Conservation (phyloP, 2,113 vertebrate species). For the Trematomus loennbergii region DNA sequence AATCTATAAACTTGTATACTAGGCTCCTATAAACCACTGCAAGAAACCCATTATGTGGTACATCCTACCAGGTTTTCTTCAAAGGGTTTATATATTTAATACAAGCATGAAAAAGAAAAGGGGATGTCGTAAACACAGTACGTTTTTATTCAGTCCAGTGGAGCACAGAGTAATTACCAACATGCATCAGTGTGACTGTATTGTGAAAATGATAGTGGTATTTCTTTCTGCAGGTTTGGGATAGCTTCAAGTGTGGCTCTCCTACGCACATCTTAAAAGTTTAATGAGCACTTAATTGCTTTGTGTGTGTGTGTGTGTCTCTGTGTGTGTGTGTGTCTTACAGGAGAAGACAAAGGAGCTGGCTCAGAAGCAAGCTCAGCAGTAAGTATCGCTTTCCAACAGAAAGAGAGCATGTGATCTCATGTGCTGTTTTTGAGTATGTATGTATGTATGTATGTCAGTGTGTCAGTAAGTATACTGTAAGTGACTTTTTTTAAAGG, state of each 20-base stretch:
- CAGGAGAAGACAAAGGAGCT: constrained; percentile 97
- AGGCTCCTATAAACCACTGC: background rate
- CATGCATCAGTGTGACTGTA: constrained; percentile 3
- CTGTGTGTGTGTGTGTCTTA: constrained; percentile 50
- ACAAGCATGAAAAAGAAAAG: background rate
- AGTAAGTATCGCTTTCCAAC: constrained; percentile 88
- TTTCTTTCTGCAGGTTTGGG: constrained; percentile 47
- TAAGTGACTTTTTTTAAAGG: no score
- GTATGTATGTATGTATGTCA: constrained; percentile 19
- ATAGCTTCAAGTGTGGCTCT: constrained; percentile 38
- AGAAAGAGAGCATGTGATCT: constrained; percentile 25
- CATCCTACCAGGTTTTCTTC: background rate
- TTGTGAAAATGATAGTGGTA: constrained; percentile 40
- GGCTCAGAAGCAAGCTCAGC: constrained; percentile 96
- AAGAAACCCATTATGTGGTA: background rate
- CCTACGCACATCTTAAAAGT: constrained; percentile 74
- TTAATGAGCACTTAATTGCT: constrained; percentile 82
- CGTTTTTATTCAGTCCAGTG: constrained; percentile 17
- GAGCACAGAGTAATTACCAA: constrained; percentile 22
- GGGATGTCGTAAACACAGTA: background rate
- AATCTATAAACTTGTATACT: background rate
- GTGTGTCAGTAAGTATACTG: background rate
- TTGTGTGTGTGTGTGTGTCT: constrained; percentile 40
- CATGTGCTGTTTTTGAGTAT: constrained; percentile 15
- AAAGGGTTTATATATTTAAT: background rate